phyloP scores from a whole-genome alignment of 1,140 invertebrate genomes.

The Pinna nobilis region DNA sequence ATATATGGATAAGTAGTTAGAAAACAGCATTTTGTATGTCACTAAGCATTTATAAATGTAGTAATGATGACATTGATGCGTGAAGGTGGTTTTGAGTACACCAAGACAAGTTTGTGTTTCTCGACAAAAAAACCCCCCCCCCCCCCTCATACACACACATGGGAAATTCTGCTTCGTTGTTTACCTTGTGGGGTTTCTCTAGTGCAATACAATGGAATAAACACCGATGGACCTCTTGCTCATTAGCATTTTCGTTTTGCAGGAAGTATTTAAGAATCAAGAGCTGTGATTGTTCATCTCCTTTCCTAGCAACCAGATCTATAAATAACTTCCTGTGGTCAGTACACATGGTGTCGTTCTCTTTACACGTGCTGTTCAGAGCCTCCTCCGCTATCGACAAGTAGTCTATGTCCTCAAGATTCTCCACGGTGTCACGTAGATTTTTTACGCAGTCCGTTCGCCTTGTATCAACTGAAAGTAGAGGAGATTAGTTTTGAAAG shows the following conservation, averaged over 20 bases:
- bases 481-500: too few relatives aligned
- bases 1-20: too few relatives aligned
- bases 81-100: too few relatives aligned
- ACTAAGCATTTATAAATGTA: too few relatives aligned
- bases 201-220: conserved; percentile 10
- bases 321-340: not conserved
- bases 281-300: not conserved
- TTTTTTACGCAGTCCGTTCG: not conserved
- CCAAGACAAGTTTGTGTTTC: too few relatives aligned
- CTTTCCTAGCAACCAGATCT: not conserved
- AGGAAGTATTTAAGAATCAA: not conserved
- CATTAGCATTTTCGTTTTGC: not conserved
- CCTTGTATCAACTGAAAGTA: not conserved
- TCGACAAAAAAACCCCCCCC: too few relatives aligned
- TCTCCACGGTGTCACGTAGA: not conserved
- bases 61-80: too few relatives aligned
- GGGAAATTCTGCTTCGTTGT: not conserved
- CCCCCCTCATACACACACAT: not conserved
- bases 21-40: too few relatives aligned
- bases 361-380: not conserved
- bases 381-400: not conserved
- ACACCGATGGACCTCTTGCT: not conserved
- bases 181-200: not conserved
- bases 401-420: not conserved
- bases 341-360: conserved; percentile 3